Conservation (phyloP, 2,113 vertebrate genomes). For the Peucedramus taeniatus region DNA sequence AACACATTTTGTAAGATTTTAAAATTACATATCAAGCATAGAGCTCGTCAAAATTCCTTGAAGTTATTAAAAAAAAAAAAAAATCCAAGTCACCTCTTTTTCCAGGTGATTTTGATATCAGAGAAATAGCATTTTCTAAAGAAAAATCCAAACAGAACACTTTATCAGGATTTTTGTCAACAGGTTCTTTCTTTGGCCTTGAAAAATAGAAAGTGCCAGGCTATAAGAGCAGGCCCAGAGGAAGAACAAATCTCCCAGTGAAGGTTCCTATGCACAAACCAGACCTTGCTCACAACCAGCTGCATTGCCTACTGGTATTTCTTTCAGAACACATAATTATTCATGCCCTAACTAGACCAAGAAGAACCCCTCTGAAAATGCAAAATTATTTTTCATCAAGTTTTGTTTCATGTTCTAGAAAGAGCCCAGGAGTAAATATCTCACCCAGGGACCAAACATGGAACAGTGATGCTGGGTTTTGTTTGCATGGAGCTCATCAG, state of each 20-base stretch:
- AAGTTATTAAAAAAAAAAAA: neutral
- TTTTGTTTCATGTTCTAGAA: neutral
- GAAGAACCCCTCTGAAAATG: neutral
- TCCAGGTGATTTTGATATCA: neutral
- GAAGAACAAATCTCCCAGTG: neutral
- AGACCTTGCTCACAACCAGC: neutral
- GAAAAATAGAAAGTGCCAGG: neutral
- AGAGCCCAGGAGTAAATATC: neutral
- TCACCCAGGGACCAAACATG: fast-evolving
- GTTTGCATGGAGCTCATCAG: neutral
- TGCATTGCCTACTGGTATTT: neutral
- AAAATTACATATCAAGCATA: neutral
- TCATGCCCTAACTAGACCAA: neutral
- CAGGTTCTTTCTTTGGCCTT: neutral
- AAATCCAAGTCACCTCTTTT: neutral
- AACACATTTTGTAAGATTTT: neutral
- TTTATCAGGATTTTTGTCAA: neutral
- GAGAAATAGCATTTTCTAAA: neutral
- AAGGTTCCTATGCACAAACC: neutral
- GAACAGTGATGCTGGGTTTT: neutral
- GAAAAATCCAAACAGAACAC: neutral
- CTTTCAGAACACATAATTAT: neutral
- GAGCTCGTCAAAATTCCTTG: neutral
- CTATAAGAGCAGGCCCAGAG: neutral
- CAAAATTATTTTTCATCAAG: neutral